Base-by-base conservation (phyloP, 2,797 vertebrate species). In the Rhinophrynus dorsalis region DNA sequence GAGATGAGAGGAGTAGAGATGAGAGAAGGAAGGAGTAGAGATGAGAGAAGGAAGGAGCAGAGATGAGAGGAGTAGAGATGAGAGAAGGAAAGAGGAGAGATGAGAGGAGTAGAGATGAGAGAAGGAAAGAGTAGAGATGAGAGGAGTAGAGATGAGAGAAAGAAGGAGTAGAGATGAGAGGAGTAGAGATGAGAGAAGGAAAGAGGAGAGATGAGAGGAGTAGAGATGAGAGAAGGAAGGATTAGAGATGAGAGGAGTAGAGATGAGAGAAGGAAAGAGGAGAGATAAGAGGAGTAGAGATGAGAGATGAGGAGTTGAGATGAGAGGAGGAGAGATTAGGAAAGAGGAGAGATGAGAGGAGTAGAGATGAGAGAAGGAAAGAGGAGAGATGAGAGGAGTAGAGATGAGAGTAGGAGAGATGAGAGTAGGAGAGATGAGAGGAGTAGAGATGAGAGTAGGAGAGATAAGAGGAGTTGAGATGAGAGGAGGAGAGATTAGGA, bases 351-450 rank as follows among this genome's bases (percentile, higher is more conserved):
- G 44, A 13, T 24, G 12, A 24, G 24, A 18, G 10, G 42, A 64
- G n/a, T n/a, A n/a, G n/a, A n/a, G n/a, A n/a, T n/a, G n/a, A n/a
- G n/a, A n/a, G n/a, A n/a, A n/a, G n/a, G n/a, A n/a, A n/a, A n/a
- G n/a, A n/a, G n/a, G n/a, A n/a, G n/a, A n/a, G 84, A 3, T 79
- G 23, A 74, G 58, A 75, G 4, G 44, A 55, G 21, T 7, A 47
- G 3, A 2, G 32, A n/a, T 77, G 9, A 66, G 0, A 1, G 44
- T 8, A n/a, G 12, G n/a, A 15, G 13, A 6, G 42, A 64, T 99
- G 84, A 3, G 79, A 21, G 73, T 56, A 75, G 4, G 44, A 55
- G 21, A 9, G 44, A 5, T 2, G 32, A n/a, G 77, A 7, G 64
- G 0, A 1, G 44, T 8, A n/a, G 12, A 24, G 24, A 18, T 9